Percentiles rank a stretch among this genome's conserved stretches.
Conservation (phyloP, 1,140 invertebrate genomes). For the Eumeta japonica region DNA sequence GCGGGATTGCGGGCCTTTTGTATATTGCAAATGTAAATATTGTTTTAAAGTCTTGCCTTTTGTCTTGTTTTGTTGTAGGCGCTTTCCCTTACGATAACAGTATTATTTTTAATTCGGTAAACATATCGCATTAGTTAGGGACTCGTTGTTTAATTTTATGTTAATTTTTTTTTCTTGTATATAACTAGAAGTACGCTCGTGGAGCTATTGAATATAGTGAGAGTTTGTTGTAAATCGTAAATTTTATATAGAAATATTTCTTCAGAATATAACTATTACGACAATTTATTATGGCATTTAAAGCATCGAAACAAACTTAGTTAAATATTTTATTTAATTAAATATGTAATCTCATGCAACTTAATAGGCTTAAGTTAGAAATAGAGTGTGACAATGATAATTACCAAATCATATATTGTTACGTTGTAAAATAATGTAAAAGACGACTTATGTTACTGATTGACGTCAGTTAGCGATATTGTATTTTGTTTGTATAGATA, state of each 20-base stretch:
- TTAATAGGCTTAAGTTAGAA: neutral
- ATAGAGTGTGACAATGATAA: constrained; percentile 7
- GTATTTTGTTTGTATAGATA: constrained; percentile 47
- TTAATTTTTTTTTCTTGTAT: constrained; percentile 8
- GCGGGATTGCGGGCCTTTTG: too few species aligned
- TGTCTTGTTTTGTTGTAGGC: neutral
- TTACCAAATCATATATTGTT: constrained; percentile 8
- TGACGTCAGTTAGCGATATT: constrained; percentile 24
- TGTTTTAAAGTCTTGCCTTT: constrained; percentile 7
- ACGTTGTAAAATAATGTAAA: constrained; percentile 1
- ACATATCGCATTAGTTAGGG: neutral
- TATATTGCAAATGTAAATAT: constrained; percentile 1
- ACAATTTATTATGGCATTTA: neutral
- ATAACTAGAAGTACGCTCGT: neutral
- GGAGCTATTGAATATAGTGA: neutral
- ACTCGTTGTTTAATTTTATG: too few species aligned
- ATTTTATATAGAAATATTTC: neutral
- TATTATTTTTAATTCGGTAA: constrained; percentile 11
- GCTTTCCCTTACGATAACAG: constrained; percentile 7
- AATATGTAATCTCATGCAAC: constrained; percentile 3
- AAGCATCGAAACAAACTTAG: constrained; percentile 2
- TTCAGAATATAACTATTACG: neutral
- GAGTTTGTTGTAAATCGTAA: neutral
- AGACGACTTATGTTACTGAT: constrained; percentile 4
- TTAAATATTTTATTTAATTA: constrained; percentile 8